Percentiles rank a stretch among this genome's conserved stretches.
Evolutionary conservation across 2,888 invertebrate species (phyloP).

Genomic region (Pharmacophagus antenor): DNA sequence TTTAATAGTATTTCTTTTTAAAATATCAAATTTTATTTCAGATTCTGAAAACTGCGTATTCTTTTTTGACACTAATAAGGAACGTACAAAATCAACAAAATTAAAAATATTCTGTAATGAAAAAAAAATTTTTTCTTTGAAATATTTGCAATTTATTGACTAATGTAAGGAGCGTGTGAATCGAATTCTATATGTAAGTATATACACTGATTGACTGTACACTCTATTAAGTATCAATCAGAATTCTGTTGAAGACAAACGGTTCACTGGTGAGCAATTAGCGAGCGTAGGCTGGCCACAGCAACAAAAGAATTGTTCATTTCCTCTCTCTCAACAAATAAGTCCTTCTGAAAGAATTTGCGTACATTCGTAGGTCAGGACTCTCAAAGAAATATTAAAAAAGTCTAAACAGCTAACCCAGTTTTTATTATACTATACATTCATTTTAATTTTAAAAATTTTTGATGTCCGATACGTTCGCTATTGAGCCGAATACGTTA

Average conservation of each 20-base stretch:
- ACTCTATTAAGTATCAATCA: constrained; percentile 15
- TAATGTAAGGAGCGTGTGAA: no score
- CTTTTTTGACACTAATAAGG: constrained; percentile 59
- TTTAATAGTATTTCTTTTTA: no score
- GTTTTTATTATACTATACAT: no score
- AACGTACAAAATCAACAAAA: constrained; percentile 42
- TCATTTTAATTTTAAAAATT: no score
- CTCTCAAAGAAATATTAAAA: no score
- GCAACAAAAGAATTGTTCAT: constrained; percentile 24
- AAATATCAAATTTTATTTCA: constrained; percentile 43
- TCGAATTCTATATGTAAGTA: not conserved
- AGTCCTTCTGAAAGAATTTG: no score
- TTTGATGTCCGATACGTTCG: no score
- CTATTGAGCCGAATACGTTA: no score
- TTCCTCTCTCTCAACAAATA: constrained; percentile 29
- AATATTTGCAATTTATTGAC: no score
- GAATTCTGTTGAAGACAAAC: constrained; percentile 14
- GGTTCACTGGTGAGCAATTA: constrained; percentile 27
- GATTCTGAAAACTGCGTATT: constrained; percentile 67
- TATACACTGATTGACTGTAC: not conserved
- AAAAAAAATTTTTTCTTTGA: not conserved
- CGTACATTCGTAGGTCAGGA: no score
- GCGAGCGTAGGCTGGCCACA: constrained; percentile 14
- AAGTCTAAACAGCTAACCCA: no score
- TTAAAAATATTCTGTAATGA: not conserved